Evolutionary conservation across 2,888 invertebrate species (phyloP).

Genomic region (Ophonus ardosiacus): DNA sequence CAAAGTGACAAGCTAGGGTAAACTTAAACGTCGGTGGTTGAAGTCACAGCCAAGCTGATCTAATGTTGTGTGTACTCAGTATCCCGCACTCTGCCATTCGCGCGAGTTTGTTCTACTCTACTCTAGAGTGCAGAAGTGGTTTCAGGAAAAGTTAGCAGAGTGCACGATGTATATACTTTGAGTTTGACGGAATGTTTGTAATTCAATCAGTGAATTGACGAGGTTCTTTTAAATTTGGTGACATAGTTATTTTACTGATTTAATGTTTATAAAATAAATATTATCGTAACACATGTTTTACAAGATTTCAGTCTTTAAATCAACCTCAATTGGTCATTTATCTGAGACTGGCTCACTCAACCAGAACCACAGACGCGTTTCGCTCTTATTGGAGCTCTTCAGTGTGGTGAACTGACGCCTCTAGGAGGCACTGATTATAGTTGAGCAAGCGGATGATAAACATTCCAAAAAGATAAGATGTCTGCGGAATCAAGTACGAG

Average conservation of each 20-base stretch:
- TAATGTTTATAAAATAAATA: not conserved
- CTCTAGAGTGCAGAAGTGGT: not conserved
- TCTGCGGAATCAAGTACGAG: too few relatives aligned
- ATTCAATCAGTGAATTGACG: not conserved
- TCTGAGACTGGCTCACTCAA: too few relatives aligned
- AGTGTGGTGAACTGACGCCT: too few relatives aligned
- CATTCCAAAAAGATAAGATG: too few relatives aligned
- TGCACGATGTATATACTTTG: not conserved
- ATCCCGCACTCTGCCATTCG: conserved; percentile 1
- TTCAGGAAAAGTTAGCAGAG: not conserved
- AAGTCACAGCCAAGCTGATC: conserved; percentile 28
- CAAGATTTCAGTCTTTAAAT: too few relatives aligned
- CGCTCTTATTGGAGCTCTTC: too few relatives aligned
- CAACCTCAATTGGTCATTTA: too few relatives aligned
- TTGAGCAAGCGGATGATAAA: too few relatives aligned
- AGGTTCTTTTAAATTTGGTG: not conserved
- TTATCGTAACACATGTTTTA: not conserved
- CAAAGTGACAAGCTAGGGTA: conserved; percentile 16
- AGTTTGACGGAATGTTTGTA: not conserved
- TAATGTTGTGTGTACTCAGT: conserved; percentile 44
- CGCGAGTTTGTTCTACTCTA: conserved; percentile 15
- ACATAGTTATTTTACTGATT: not conserved
- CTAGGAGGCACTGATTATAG: too few relatives aligned
- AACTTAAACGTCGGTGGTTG: not conserved
- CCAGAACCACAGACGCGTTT: too few relatives aligned